phyloP scores from a whole-genome alignment of 2,113 vertebrate genomes.

The Urocynchramus pylzowi region DNA sequence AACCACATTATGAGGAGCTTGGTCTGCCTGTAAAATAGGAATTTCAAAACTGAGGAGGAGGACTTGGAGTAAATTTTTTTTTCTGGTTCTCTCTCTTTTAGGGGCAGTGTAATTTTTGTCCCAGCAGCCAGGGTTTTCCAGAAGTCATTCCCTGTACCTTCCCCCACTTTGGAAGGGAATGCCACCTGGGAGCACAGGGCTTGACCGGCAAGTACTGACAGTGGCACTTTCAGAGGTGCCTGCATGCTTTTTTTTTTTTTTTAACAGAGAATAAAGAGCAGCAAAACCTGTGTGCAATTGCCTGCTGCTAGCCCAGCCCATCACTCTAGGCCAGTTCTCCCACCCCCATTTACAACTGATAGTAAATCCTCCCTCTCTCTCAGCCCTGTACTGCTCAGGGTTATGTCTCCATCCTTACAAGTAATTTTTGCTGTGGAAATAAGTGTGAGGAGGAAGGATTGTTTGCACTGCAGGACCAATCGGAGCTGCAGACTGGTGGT shows the following conservation, averaged over 20 bases:
- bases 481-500: neutral
- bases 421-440: neutral
- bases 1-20: neutral
- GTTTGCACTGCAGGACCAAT: neutral
- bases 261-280: neutral
- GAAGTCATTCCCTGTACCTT: neutral
- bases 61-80: neutral
- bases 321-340: neutral
- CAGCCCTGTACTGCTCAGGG: neutral
- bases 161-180: neutral
- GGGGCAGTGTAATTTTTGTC: neutral
- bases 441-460: neutral
- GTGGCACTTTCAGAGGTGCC: neutral
- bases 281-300: neutral
- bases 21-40: neutral
- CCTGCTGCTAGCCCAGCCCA: neutral
- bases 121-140: neutral
- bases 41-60: neutral
- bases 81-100: neutral
- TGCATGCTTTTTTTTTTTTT: neutral
- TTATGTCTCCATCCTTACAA: neutral
- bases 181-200: fast-evolving
- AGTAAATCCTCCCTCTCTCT: neutral
- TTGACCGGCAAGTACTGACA: fast-evolving
- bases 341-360: fast-evolving